Percentiles rank a stretch among this genome's conserved stretches.
Evolutionary conservation across 2,888 invertebrate species (phyloP).

Genomic region (Zele albiditarsus): DNA sequence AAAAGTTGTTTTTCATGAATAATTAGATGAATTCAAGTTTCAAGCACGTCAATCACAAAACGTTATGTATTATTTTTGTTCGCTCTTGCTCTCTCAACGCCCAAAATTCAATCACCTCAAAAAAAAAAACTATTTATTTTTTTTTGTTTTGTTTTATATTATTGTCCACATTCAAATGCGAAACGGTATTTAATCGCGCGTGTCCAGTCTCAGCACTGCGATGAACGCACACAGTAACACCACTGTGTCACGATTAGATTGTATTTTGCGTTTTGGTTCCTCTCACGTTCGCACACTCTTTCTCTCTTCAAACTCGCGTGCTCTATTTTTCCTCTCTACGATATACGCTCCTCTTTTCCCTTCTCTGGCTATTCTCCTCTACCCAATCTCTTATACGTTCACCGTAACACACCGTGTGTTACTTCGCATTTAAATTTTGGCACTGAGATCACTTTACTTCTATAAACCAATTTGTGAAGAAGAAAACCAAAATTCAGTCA

Average conservation of each 20-base stretch:
- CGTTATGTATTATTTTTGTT: too few species aligned
- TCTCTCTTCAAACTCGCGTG: not conserved
- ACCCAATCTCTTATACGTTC: not conserved
- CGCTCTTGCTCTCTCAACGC: too few species aligned
- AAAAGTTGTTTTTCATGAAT: not conserved
- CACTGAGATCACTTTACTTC: slow-evolving; percentile 33
- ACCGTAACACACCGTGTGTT: not conserved
- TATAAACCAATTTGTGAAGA: not conserved
- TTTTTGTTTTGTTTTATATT: not conserved
- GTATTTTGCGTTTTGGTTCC: slow-evolving; percentile 13
- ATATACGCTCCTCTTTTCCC: slow-evolving; percentile 13
- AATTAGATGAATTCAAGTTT: not conserved
- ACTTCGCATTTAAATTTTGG: slow-evolving; percentile 41
- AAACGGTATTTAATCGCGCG: not conserved
- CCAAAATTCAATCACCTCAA: not conserved
- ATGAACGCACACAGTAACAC: slow-evolving; percentile 6
- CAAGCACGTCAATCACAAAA: not conserved
- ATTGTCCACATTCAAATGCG: not conserved
- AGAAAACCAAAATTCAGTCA: not conserved
- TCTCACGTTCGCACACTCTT: not conserved
- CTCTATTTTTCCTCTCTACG: not conserved
- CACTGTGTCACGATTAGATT: slow-evolving; percentile 32
- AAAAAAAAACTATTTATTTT: not conserved
- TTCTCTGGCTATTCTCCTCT: not conserved
- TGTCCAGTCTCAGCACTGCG: slow-evolving; percentile 12